Evolutionary conservation across 2,797 vertebrate genomes (phyloP).

Genomic region (Hemitrygon akajei): DNA sequence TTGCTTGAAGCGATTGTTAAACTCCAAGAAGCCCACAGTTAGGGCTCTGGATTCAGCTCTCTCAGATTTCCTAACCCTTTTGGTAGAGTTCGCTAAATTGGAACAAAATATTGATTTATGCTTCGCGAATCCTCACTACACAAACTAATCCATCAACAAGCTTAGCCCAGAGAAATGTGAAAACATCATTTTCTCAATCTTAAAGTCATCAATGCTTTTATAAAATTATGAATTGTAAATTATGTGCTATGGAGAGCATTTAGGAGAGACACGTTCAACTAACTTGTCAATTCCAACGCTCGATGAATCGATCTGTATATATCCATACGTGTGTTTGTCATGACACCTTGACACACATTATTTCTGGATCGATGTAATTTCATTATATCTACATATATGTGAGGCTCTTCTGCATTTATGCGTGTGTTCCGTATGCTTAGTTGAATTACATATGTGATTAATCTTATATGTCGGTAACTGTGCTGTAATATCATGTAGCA

Average conservation of each 20-base stretch:
- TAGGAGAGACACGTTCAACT: neutral
- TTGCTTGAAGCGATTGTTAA: conserved; percentile 10
- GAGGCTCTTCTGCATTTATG: too few relatives aligned
- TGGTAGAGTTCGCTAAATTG: neutral
- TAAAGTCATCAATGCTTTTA: neutral
- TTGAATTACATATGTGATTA: neutral
- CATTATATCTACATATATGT: neutral
- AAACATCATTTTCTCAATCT: neutral
- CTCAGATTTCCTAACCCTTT: neutral
- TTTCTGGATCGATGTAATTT: neutral
- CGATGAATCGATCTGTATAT: neutral
- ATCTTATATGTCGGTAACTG: neutral
- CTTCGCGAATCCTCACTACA: neutral
- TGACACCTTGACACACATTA: neutral
- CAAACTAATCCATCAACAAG: too few relatives aligned
- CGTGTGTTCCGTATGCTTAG: neutral
- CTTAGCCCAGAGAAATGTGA: neutral
- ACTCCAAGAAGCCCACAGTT: neutral
- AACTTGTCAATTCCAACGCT: neutral
- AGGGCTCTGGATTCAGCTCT: neutral
- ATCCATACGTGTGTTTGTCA: neutral
- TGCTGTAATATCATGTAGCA: too few relatives aligned
- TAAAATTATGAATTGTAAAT: neutral
- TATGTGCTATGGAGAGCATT: neutral
- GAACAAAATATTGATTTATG: neutral